Evolutionary conservation across 2,113 vertebrate genomes (phyloP).

Genomic region (Mormyrus lacerda): DNA sequence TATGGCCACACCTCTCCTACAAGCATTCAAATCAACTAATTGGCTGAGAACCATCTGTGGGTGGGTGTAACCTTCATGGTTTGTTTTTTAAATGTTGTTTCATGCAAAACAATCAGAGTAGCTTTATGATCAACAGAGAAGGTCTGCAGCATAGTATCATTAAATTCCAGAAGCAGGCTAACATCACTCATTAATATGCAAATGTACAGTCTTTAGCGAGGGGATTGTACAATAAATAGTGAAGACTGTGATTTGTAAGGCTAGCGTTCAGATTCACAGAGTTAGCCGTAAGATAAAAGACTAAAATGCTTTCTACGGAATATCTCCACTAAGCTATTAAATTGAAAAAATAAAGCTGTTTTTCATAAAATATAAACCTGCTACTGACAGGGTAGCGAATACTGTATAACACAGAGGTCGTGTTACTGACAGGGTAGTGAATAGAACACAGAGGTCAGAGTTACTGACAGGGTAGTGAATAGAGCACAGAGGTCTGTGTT

Average conservation of each 20-base stretch:
- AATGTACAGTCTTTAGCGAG: neutral
- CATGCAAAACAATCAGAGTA: neutral
- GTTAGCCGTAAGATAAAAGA: neutral
- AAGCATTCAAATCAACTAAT: neutral
- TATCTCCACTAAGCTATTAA: neutral
- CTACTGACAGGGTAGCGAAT: neutral
- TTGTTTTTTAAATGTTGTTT: neutral
- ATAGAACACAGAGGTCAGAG: neutral
- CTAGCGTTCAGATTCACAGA: neutral
- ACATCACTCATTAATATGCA: neutral
- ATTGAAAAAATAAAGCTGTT: neutral
- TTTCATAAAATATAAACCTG: neutral
- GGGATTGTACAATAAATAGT: neutral
- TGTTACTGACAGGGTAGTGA: too few species aligned
- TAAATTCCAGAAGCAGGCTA: neutral
- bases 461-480: neutral
- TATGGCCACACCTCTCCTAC: neutral
- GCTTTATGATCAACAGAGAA: neutral
- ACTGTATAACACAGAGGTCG: neutral
- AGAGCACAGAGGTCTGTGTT: neutral
- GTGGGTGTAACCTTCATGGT: neutral
- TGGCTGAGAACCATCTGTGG: conserved; percentile 6
- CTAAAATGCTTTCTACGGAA: neutral
- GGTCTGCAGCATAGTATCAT: neutral
- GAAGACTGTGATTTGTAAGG: neutral